These are phyloP conservation scores for Drosophila aff. DNA, from an alignment of 1,140 invertebrate genomes.

Conservation along the genomic window DNA sequence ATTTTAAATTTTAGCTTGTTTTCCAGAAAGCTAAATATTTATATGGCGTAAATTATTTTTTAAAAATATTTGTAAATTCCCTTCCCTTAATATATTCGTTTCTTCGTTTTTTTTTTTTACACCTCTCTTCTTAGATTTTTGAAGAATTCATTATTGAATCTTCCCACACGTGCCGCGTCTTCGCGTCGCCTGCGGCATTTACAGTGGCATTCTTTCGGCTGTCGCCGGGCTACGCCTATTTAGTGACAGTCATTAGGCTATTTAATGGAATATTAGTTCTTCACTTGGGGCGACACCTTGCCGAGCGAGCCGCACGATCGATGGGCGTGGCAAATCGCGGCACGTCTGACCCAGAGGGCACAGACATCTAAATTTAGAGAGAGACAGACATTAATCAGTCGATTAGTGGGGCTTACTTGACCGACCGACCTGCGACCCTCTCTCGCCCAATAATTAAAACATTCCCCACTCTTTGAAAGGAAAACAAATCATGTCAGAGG, in stretches of 20 bases:
- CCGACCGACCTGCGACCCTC: neutral
- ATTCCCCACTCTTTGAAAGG: slow-evolving; percentile 32
- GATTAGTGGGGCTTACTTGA: slow-evolving; percentile 8
- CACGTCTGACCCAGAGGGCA: neutral
- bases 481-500: slow-evolving; percentile 73
- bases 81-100: neutral
- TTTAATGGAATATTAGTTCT: slow-evolving; percentile 21
- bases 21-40: too few relatives aligned
- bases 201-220: slow-evolving; percentile 24
- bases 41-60: neutral
- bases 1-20: neutral
- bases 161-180: slow-evolving; percentile 38
- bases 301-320: neutral
- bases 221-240: slow-evolving; percentile 20
- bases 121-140: neutral
- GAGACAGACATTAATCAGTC: slow-evolving; percentile 38
- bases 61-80: neutral
- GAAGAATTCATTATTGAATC: neutral
- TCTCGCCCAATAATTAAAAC: slow-evolving; percentile 37
- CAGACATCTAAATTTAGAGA: slow-evolving; percentile 26
- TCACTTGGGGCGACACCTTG: slow-evolving; percentile 16
- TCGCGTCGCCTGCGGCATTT: slow-evolving; percentile 10
- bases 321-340: slow-evolving; percentile 41
- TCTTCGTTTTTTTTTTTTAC: neutral
- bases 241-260: slow-evolving; percentile 41